A percentile compares a stretch with the other conserved stretches of the same genome.
phyloP scores from a whole-genome alignment of 2,113 vertebrate species.

The Octodon degus region DNA sequence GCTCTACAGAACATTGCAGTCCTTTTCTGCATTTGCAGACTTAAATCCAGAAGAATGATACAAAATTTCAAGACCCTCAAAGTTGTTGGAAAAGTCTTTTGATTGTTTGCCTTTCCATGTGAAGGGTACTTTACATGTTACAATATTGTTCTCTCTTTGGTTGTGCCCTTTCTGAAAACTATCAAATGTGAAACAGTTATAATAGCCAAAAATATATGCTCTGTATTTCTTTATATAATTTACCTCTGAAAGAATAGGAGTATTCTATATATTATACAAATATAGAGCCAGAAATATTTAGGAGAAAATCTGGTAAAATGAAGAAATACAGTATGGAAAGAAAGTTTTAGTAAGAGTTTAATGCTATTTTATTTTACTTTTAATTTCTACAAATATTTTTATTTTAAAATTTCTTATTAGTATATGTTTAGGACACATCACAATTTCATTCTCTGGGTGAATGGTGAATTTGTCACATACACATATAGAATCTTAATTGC shows the following conservation, averaged over 20 bases:
- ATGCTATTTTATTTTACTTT: not conserved
- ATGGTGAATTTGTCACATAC: not conserved
- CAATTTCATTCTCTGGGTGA: not conserved
- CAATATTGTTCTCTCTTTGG: not conserved
- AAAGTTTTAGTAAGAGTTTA: slow-evolving; percentile 13
- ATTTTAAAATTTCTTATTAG: not conserved
- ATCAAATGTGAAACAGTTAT: not conserved
- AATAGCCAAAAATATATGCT: not conserved
- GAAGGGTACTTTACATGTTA: not conserved
- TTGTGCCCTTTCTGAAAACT: not conserved
- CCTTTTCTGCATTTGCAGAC: not conserved
- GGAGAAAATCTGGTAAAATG: not conserved
- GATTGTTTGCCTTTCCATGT: not conserved
- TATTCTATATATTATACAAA: not conserved
- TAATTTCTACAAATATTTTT: not conserved
- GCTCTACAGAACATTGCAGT: not conserved
- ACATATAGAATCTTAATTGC: not conserved
- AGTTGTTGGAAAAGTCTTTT: not conserved
- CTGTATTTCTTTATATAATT: not conserved
- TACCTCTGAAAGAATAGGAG: not conserved
- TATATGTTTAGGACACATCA: not conserved
- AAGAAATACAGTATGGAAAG: not conserved
- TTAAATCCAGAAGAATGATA: not conserved
- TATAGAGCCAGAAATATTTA: not conserved
- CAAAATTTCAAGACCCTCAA: not conserved